Evolutionary conservation across 1,140 invertebrate genomes (phyloP).

Genomic region (Philotrypesis tridentata): DNA sequence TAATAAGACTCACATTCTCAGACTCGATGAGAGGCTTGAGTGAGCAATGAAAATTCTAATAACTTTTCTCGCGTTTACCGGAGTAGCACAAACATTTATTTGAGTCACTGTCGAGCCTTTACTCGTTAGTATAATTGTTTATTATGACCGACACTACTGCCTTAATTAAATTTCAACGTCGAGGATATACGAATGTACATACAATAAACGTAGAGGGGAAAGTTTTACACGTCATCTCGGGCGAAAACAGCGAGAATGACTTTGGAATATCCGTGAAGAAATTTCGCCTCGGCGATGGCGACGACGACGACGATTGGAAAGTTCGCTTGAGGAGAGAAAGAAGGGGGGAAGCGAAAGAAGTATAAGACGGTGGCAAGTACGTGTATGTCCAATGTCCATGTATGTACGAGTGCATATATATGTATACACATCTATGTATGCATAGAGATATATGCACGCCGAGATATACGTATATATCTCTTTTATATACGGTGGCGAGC

Average conservation of each 20-base stretch:
- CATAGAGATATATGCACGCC: background rate
- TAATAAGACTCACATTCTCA: too few relatives aligned
- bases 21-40: too few relatives aligned
- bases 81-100: too few relatives aligned
- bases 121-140: too few relatives aligned
- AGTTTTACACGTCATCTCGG: background rate
- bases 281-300: background rate
- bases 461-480: background rate
- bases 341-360: background rate
- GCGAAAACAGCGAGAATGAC: background rate
- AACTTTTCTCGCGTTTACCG: too few relatives aligned
- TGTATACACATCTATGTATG: background rate
- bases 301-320: constrained; percentile 9
- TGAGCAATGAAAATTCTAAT: too few relatives aligned
- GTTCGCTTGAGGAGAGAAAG: background rate
- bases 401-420: too few relatives aligned
- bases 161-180: background rate
- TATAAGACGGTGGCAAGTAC: background rate
- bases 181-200: too few relatives aligned
- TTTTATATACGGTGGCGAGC: background rate
- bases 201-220: background rate
- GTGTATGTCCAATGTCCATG: too few relatives aligned
- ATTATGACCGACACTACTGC: too few relatives aligned
- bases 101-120: too few relatives aligned
- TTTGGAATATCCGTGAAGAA: background rate